Conservation (phyloP, 2,797 vertebrate species). For the Coccyzus lansbergi region DNA sequence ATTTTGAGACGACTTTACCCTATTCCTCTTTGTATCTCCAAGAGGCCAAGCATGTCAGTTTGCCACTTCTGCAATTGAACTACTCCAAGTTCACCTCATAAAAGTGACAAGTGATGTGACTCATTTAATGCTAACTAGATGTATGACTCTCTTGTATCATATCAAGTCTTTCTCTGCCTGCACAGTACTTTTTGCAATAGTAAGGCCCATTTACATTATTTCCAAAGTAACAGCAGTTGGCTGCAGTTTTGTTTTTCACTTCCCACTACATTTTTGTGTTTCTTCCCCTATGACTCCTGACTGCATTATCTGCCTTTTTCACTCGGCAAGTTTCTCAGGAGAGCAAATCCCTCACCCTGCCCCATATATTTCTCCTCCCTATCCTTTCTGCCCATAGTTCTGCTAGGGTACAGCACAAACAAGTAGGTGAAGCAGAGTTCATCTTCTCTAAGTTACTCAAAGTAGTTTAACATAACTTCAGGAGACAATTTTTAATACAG, state of each 20-base stretch:
- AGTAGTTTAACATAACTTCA: conserved; percentile 24
- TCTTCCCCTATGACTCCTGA: neutral
- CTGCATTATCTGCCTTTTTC: neutral
- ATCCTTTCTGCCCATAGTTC: neutral
- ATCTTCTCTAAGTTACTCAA: neutral
- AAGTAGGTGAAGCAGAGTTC: neutral
- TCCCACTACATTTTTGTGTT: neutral
- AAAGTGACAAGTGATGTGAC: neutral
- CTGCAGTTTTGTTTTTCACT: neutral
- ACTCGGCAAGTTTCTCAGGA: neutral
- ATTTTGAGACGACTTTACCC: neutral
- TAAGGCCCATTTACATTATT: neutral
- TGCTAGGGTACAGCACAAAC: neutral
- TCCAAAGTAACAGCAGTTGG: neutral
- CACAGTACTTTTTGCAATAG: neutral
- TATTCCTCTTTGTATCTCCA: neutral
- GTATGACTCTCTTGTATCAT: neutral
- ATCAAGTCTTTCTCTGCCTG: neutral
- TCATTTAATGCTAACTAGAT: neutral
- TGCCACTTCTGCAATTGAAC: neutral
- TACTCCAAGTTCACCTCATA: neutral
- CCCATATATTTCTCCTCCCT: neutral
- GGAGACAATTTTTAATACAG: conserved; percentile 19
- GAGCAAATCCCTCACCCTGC: neutral
- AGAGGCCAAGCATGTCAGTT: neutral